These are phyloP conservation scores for Venusia cambrica DNA, from an alignment of 2,888 invertebrate genomes.

Conservation along the genomic window DNA sequence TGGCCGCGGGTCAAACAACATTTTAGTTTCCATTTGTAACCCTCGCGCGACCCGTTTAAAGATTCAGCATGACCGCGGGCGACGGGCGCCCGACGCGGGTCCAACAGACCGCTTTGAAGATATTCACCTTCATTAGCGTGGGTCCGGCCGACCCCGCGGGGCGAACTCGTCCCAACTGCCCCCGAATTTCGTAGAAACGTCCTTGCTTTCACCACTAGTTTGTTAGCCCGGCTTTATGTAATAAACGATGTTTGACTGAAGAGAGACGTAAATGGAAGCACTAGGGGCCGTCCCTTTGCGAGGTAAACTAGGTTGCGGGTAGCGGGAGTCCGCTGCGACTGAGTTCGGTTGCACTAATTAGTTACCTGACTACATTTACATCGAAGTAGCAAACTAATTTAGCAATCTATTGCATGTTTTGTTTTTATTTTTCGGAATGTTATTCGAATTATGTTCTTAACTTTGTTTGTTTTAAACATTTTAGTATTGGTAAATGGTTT, in stretches of 20 bases:
- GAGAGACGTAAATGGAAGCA: conserved; percentile 21
- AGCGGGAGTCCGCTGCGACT: conserved; percentile 4
- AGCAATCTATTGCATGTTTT: no score
- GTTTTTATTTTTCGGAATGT: no score
- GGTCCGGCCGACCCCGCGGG: conserved; percentile 61
- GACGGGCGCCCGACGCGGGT: conserved; percentile 47
- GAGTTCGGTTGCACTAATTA: conserved; percentile 14
- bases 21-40: conserved; percentile 51
- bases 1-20: conserved; percentile 38
- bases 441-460: no score
- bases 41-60: conserved; percentile 64
- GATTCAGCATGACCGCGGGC: conserved; percentile 71
- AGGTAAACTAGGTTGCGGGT: conserved; percentile 16
- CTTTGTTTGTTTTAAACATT: no score
- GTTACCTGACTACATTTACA: no score
- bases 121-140: conserved; percentile 75
- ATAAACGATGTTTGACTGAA: conserved; percentile 27
- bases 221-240: conserved; percentile 22
- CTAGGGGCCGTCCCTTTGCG: conserved; percentile 11
- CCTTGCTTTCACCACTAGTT: conserved; percentile 30
- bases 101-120: conserved; percentile 70
- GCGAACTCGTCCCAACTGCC: conserved; percentile 23
- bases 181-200: conserved; percentile 18
- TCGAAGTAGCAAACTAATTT: conserved; percentile 10
- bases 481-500: no score